These are phyloP conservation scores for Tillus elongatus DNA, from an alignment of 2,888 invertebrate species.

Conservation along the genomic window DNA sequence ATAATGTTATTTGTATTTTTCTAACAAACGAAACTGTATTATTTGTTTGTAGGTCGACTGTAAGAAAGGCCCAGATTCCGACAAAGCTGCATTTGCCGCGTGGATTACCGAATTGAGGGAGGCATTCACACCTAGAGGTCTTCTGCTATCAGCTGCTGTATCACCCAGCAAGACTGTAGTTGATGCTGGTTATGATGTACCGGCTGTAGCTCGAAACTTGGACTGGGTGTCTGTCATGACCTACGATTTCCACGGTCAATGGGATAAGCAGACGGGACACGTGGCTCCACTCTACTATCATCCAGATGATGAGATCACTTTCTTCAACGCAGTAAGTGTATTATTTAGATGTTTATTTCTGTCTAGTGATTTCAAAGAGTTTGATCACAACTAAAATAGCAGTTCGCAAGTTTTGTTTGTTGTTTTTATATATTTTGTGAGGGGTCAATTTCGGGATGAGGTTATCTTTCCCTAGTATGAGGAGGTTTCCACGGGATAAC, in stretches of 20 bases:
- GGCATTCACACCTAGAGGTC: conserved; percentile 38
- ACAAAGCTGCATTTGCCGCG: conserved; percentile 69
- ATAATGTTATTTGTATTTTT: background rate
- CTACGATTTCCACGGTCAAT: conserved; percentile 85
- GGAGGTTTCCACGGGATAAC: too few relatives aligned
- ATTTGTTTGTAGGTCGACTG: conserved; percentile 61
- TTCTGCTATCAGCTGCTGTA: conserved; percentile 73
- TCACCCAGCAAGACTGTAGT: conserved; percentile 83
- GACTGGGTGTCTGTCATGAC: conserved; percentile 92
- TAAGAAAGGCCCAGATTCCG: conserved; percentile 71
- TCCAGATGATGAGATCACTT: conserved; percentile 70
- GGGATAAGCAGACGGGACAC: conserved; percentile 87
- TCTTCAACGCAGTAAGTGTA: conserved; percentile 68
- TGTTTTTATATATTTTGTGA: too few relatives aligned
- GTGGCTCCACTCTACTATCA: conserved; percentile 78
- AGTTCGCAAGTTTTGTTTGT: too few relatives aligned
- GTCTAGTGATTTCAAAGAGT: too few relatives aligned
- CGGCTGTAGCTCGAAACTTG: conserved; percentile 60
- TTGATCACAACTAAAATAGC: background rate
- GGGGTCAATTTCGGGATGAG: too few relatives aligned
- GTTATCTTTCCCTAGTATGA: too few relatives aligned
- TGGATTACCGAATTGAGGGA: conserved; percentile 63
- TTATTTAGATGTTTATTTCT: too few relatives aligned
- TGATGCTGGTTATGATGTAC: conserved; percentile 76
- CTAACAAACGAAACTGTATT: background rate